Conservation (phyloP, 1,140 invertebrate species). For the Sarcophaga peregrina region DNA sequence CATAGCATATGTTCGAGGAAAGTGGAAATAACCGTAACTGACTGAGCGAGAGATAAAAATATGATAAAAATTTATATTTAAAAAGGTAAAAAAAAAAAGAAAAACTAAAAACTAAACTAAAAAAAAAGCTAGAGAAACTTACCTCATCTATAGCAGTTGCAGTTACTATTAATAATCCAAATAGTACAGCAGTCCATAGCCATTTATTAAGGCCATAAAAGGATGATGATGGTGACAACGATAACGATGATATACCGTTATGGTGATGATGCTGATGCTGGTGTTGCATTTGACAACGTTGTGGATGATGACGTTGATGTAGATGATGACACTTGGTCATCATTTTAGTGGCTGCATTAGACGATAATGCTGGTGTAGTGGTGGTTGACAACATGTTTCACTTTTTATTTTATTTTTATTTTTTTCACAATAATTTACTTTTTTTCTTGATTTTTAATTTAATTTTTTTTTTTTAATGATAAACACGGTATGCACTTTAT, state of each 20-base stretch:
- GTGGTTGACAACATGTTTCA: background rate
- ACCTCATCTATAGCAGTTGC: slow-evolving; percentile 37
- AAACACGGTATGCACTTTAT: no score
- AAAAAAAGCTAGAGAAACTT: background rate
- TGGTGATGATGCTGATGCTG: slow-evolving; percentile 5
- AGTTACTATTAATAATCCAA: slow-evolving; percentile 40
- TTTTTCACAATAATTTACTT: background rate
- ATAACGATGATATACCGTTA: background rate
- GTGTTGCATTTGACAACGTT: slow-evolving; percentile 14
- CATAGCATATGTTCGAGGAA: no score
- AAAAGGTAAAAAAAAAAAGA: no score
- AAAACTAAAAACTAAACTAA: no score
- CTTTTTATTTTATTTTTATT: background rate
- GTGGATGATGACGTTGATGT: slow-evolving; percentile 3
- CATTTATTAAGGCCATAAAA: slow-evolving; percentile 35
- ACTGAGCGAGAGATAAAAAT: no score
- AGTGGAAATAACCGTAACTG: no score
- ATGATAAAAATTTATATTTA: no score
- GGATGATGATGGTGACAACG: background rate
- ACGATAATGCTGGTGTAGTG: background rate
- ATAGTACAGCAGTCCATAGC: slow-evolving; percentile 39
- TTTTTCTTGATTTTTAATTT: background rate
- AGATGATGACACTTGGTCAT: slow-evolving; percentile 23
- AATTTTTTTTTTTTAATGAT: background rate
- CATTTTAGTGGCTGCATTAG: background rate